A percentile compares a stretch with the other conserved stretches of the same genome.
Evolutionary conservation across 2,888 invertebrate species (phyloP).

Genomic region (Scaptomyza caliginosa): DNA sequence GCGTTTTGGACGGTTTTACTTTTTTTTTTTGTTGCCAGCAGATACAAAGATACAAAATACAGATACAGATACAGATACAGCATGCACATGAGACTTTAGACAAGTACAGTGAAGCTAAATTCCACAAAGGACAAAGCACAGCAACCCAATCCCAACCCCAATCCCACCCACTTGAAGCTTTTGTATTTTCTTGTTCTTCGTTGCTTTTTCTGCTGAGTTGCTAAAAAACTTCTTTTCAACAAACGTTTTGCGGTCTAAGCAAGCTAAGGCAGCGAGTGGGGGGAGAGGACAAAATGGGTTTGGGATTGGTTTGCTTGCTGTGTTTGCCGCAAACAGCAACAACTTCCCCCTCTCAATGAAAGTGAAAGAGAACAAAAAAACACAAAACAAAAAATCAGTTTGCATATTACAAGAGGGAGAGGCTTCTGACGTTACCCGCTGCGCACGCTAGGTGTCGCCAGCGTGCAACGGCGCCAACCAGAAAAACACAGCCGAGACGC

Average conservation of each 20-base stretch:
- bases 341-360: slow-evolving; percentile 57
- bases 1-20: slow-evolving; percentile 36
- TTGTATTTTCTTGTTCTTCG: slow-evolving; percentile 47
- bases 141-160: too few relatives aligned
- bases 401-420: slow-evolving; percentile 61
- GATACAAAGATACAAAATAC: slow-evolving; percentile 35
- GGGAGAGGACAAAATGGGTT: slow-evolving; percentile 12
- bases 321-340: slow-evolving; percentile 66
- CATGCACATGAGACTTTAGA: slow-evolving; percentile 66
- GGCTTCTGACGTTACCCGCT: slow-evolving; percentile 68
- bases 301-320: slow-evolving; percentile 48
- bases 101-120: slow-evolving; percentile 56
- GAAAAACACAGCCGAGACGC: slow-evolving; percentile 34
- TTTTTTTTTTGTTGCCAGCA: slow-evolving; percentile 34
- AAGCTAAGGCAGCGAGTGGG: not conserved
- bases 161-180: slow-evolving; percentile 33
- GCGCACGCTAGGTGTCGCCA: slow-evolving; percentile 79
- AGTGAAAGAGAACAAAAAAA: slow-evolving; percentile 52
- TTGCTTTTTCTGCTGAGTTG: slow-evolving; percentile 70
- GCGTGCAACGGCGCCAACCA: slow-evolving; percentile 39
- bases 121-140: slow-evolving; percentile 57
- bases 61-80: slow-evolving; percentile 6
- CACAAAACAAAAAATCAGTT: slow-evolving; percentile 75
- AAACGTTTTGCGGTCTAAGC: slow-evolving; percentile 60
- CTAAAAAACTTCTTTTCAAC: slow-evolving; percentile 79